Conservation (phyloP, 1,140 invertebrate genomes). For the Pectinophora gossypiella region DNA sequence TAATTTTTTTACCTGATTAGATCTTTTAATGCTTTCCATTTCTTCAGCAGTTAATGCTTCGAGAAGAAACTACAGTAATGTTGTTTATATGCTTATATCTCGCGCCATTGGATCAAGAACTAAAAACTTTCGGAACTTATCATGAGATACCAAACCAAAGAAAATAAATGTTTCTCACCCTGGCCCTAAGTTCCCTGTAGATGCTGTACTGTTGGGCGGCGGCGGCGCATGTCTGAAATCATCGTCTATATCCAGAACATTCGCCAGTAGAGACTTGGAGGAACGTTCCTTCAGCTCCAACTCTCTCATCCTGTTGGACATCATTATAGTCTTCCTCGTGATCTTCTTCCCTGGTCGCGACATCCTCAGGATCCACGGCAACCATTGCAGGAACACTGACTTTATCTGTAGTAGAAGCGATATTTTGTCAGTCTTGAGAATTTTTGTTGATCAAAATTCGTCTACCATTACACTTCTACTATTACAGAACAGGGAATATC, state of each 20-base stretch:
- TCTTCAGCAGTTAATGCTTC: too few relatives aligned
- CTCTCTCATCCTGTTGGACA: conserved; percentile 92
- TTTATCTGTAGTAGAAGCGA: conserved; percentile 85
- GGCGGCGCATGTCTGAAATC: conserved; percentile 85
- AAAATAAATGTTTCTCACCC: conserved; percentile 46
- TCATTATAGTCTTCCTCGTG: conserved; percentile 91
- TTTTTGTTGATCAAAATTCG: too few relatives aligned
- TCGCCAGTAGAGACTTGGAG: conserved; percentile 94
- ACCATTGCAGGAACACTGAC: conserved; percentile 95
- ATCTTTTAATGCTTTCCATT: too few relatives aligned
- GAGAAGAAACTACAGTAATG: too few relatives aligned
- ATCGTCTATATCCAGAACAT: conserved; percentile 96
- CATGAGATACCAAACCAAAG: too few relatives aligned
- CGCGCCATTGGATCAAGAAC: too few relatives aligned
- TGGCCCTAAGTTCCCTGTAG: conserved; percentile 73
- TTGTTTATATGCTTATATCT: too few relatives aligned
- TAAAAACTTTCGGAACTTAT: too few relatives aligned
- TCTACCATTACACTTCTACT: too few relatives aligned
- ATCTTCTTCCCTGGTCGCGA: conserved; percentile 95
- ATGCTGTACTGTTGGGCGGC: conserved; percentile 74
- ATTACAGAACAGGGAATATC: too few relatives aligned
- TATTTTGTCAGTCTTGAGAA: too few relatives aligned
- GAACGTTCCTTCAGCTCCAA: conserved; percentile 94
- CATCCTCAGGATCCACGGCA: conserved; percentile 97
- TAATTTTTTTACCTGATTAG: too few relatives aligned